Evolutionary conservation across 2,113 vertebrate genomes (phyloP), one percentile per base, ranked within the genome.

Genomic region (Thalassarche chlororhynchos): DNA sequence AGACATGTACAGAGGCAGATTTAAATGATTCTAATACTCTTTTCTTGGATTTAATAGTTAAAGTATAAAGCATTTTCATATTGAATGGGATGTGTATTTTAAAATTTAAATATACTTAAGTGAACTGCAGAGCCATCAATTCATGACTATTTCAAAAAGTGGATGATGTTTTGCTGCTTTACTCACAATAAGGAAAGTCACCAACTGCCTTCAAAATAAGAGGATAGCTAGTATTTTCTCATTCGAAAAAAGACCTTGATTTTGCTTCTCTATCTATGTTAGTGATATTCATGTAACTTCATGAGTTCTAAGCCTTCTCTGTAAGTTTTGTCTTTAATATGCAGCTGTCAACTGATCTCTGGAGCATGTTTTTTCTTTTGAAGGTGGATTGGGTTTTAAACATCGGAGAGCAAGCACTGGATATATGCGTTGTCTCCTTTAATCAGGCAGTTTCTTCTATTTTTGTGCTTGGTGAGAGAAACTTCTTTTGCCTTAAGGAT

Each of bases 301-400:
- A 64, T 60, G 44, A 49, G 23, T 78, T 93, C 75, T 96, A 62
- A 90, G 42, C 16, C 9, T 83, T 93, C 19, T 92, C 19, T 25
- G 1, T 62, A 52, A 68, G 36, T 65, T 42, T 79, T 72, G 42
- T 84, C 46, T 69, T 84, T 64, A 62, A 57, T 54, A 58, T 17
- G 14, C n/a, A 82, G 23, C 24, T 95, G 54, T 51, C 34, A 81
- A 12, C 79, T 95, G 83, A 87, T 93, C 24, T 79, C 78, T 89
- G 46, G 8, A 81, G 60, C 62, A 13, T 96, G 44, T 70, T 70
- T 95, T 95, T 62, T 97, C 36, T 77, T 96, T 96, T 97, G 10
- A 97, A 99, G 99, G 99, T 99, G 69, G 99, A 99, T 81, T 99
- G 99, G 99, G 98, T 98, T 38, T 98, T 99, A 75, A 98, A 99